Conservation (phyloP, 2,888 invertebrate species). For the Notodonta dromedarius region DNA sequence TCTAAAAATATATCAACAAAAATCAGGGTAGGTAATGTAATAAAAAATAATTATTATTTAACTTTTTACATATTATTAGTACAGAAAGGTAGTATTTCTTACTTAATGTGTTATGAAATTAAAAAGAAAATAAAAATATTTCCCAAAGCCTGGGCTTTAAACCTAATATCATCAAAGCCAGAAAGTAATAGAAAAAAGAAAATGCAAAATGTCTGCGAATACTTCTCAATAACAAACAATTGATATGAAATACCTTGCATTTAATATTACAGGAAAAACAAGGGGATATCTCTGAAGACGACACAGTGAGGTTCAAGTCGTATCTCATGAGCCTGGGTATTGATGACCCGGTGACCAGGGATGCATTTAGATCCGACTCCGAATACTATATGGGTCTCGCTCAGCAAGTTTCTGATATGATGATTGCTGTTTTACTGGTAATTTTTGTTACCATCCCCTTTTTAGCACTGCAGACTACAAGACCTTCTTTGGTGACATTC, state of each 20-base stretch:
- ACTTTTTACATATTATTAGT: no score
- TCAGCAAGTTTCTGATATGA: conserved; percentile 92
- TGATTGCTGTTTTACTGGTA: conserved; percentile 92
- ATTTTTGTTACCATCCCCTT: conserved; percentile 23
- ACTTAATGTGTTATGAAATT: no score
- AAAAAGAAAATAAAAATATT: no score
- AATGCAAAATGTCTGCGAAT: no score
- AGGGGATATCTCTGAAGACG: conserved; percentile 98
- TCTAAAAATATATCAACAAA: conserved; percentile 96
- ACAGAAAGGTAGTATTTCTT: no score
- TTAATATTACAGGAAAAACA: conserved; percentile 89
- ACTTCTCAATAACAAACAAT: no score
- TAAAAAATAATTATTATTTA: not conserved
- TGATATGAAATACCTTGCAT: conserved; percentile 2
- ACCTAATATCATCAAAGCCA: no score
- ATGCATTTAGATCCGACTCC: conserved; percentile 92
- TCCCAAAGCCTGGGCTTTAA: no score
- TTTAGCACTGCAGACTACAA: not conserved
- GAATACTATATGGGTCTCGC: conserved; percentile 94
- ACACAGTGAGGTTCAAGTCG: conserved; percentile 97
- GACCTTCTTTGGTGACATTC: no score
- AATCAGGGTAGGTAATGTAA: conserved; percentile 88
- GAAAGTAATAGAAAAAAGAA: no score
- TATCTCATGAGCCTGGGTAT: conserved; percentile 98
- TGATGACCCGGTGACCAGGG: conserved; percentile 98